A percentile compares a stretch with the other conserved stretches of the same genome.
Evolutionary conservation across 2,888 invertebrate species (phyloP).

Genomic region (Girardia tigrina): DNA sequence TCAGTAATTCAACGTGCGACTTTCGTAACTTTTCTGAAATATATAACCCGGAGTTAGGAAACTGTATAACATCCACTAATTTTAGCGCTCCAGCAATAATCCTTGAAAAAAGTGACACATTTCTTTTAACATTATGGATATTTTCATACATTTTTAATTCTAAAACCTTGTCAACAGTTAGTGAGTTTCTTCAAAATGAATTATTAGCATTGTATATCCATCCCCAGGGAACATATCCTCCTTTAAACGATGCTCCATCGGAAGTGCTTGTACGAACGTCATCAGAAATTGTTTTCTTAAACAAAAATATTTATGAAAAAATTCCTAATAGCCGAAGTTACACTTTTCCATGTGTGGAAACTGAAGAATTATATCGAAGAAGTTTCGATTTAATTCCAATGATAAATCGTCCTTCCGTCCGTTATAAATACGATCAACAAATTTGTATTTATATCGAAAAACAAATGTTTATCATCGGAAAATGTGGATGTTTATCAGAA

Average conservation of each 20-base stretch:
- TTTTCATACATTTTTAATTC: not conserved
- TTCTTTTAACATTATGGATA: not conserved
- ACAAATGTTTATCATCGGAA: not conserved
- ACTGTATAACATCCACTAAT: not conserved
- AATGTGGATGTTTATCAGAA: conserved; percentile 12
- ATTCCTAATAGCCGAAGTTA: not conserved
- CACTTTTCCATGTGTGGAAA: not conserved
- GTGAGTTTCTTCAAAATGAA: not conserved
- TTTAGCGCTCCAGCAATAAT: not conserved
- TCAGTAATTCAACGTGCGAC: not conserved
- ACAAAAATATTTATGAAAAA: conserved; percentile 6
- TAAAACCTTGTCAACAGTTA: not conserved
- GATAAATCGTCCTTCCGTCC: not conserved
- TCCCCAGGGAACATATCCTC: not conserved
- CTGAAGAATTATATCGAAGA: not conserved
- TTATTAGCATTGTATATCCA: not conserved
- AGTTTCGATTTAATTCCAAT: not conserved
- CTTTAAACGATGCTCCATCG: not conserved
- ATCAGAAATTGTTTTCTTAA: not conserved
- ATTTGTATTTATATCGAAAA: not conserved
- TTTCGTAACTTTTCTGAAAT: not conserved
- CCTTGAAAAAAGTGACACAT: not conserved
- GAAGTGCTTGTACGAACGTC: not conserved
- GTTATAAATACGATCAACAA: conserved; percentile 1
- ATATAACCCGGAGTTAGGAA: conserved; percentile 1